Evolutionary conservation across 2,797 vertebrate species (phyloP).

Genomic region (Leucoraja ocellata): DNA sequence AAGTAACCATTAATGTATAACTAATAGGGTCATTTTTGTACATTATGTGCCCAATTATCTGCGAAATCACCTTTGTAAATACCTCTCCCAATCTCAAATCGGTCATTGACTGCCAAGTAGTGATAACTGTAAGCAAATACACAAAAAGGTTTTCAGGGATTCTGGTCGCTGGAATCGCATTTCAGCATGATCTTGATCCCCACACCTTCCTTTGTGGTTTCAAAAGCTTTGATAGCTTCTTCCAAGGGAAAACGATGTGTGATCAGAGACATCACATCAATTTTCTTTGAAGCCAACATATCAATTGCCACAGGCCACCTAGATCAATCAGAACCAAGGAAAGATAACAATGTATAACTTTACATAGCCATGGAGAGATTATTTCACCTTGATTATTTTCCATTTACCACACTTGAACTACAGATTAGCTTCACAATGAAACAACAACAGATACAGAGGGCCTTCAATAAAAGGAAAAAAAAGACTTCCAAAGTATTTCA

Average conservation of each 20-base stretch:
- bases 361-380: too few species aligned
- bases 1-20: neutral
- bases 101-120: neutral
- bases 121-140: too few species aligned
- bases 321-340: conserved; percentile 43
- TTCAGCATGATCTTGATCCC: conserved; percentile 96
- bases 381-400: neutral
- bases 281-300: conserved; percentile 76
- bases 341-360: neutral
- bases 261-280: conserved; percentile 83
- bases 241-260: conserved; percentile 93
- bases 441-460: neutral
- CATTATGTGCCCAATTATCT: neutral
- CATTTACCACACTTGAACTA: neutral
- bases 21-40: too few species aligned
- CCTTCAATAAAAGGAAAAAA: neutral
- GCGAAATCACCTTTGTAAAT: neutral
- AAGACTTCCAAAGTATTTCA: neutral
- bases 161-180: conserved; percentile 66
- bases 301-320: conserved; percentile 91
- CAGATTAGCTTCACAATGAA: neutral
- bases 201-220: conserved; percentile 72
- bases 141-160: neutral
- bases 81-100: neutral
- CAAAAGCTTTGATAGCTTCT: conserved; percentile 80